phyloP scores from a whole-genome alignment of 2,797 vertebrate genomes.

The Columba guinea region DNA sequence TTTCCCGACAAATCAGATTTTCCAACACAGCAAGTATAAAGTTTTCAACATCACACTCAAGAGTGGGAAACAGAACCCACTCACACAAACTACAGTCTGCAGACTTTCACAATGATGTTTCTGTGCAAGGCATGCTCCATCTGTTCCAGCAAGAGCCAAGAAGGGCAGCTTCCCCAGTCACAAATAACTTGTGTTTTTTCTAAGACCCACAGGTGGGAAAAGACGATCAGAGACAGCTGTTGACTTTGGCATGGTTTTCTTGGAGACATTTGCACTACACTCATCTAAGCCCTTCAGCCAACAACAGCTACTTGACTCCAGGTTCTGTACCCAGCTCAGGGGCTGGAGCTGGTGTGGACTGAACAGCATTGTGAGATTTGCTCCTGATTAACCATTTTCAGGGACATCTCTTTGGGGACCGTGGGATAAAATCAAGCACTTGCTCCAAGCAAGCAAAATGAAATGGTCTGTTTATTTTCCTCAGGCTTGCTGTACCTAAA shows the following conservation, averaged over 20 bases:
- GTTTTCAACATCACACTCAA: background rate
- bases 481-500: background rate
- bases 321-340: background rate
- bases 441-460: background rate
- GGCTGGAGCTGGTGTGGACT: background rate
- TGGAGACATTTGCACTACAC: background rate
- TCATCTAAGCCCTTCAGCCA: background rate
- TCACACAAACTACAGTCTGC: background rate
- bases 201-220: background rate
- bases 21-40: background rate
- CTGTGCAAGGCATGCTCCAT: background rate
- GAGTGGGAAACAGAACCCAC: background rate
- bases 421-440: background rate
- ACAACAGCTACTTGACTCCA: background rate
- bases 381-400: background rate
- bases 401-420: background rate
- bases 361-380: rapidly evolving
- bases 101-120: background rate
- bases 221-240: background rate
- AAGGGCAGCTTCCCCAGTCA: background rate
- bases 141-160: background rate
- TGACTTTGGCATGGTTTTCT: background rate
- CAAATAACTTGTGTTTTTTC: background rate
- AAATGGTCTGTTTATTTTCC: rapidly evolving
- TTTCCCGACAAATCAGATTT: background rate